Base-by-base conservation (phyloP, 2,797 vertebrate genomes). In the Mico argentatus region DNA sequence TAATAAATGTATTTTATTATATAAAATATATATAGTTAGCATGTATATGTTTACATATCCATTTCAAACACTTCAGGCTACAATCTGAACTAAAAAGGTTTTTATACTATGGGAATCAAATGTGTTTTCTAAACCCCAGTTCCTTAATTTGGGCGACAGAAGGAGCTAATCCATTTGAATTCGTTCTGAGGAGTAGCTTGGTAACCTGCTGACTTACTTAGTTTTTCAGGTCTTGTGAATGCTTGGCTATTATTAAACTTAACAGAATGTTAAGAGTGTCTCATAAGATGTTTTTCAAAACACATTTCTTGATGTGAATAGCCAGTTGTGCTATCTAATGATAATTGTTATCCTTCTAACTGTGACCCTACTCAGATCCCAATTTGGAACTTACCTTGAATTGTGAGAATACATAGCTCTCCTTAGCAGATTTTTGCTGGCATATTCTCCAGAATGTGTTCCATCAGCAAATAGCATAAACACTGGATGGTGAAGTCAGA, bases 171-270 rank as follows among this genome's bases (percentile, higher is more conserved):
- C 13, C 7, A 75, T 24, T 48, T 95, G 10, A 88, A 73, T 17
- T 91, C 14, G 82, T 26, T 73, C 59, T 81, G 36, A 90, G 30
- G 52, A 93, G 24, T 33, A 33, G 1, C 10, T 91, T 91, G n/a
- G 5, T 73, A 95, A 90, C 9, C 10, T 94, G 19, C 9, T 55
- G 24, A 85, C 12, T 48, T 61, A 87, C 83, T 88, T 86, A 5
- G 9, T 84, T 95, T 96, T 79, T 27, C 4, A 90, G 83, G 41
- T 5, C 36, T 90, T 90, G 15, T 80, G 79, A 94, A 73, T 80
- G 64, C 10, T 83, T 97, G 26, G 33, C 6, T 82, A 41, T 70
- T 57, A 76, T 80, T 92, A 84, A 95, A 83, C 6, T 80, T 59
- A 87, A 36, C 4, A 75, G 30, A 70, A 94, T 57, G 2, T 81